phyloP scores from a whole-genome alignment of 2,113 vertebrate species.

The Ornithorhynchus anatinus region DNA sequence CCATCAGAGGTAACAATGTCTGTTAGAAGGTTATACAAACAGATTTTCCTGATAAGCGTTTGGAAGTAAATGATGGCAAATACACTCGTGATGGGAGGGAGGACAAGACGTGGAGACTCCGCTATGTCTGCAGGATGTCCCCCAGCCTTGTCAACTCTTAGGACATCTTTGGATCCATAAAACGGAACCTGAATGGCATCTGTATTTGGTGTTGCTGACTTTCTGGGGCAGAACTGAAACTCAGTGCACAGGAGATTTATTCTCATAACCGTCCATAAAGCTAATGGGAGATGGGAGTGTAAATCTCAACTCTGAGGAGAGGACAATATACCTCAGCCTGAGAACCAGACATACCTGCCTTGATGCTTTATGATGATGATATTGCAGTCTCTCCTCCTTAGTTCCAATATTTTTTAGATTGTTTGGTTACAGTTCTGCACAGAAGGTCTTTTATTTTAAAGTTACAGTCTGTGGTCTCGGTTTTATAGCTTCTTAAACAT shows the following conservation, averaged over 20 bases:
- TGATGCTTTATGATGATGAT: background rate
- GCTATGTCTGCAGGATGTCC: background rate
- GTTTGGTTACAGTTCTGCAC: conserved; percentile 4
- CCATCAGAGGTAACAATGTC: too few species aligned
- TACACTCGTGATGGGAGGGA: background rate
- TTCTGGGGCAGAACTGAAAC: background rate
- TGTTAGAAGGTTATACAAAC: too few species aligned
- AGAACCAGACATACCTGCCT: background rate
- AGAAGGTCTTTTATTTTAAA: conserved; percentile 30
- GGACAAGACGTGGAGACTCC: background rate
- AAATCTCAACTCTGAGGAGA: background rate
- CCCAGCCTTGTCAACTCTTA: background rate
- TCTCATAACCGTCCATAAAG: background rate
- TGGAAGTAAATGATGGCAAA: background rate
- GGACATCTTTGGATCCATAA: background rate
- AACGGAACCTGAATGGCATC: background rate
- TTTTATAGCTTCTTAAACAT: conserved; percentile 55
- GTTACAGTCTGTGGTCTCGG: conserved; percentile 7
- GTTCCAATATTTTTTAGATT: background rate
- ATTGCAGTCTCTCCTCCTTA: background rate
- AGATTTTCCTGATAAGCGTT: background rate
- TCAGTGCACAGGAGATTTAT: background rate
- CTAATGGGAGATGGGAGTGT: rapidly evolving
- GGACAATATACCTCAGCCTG: background rate
- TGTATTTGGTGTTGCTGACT: background rate